Evolutionary conservation across 2,797 vertebrate species (phyloP).

Genomic region (Schizopygopsis malacanthus): DNA sequence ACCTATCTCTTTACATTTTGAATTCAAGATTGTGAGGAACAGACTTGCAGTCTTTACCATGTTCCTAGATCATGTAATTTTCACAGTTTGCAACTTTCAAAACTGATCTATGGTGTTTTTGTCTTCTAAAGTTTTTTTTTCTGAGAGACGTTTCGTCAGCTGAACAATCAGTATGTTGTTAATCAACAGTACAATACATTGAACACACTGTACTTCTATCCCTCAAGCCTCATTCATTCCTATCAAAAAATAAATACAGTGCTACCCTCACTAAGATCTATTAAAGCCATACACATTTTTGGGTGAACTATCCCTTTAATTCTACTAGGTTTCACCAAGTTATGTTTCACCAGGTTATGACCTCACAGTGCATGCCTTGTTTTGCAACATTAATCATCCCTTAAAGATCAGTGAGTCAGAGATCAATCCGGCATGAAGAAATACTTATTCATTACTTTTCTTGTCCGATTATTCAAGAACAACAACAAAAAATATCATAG

Average conservation of each 20-base stretch:
- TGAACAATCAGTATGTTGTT: no score
- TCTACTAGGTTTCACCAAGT: neutral
- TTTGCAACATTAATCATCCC: neutral
- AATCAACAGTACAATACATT: no score
- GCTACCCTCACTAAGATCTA: neutral
- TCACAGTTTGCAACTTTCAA: no score
- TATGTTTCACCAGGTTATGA: slow-evolving; percentile 9
- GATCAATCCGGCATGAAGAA: slow-evolving; percentile 1
- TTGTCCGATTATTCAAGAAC: neutral
- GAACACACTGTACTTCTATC: no score
- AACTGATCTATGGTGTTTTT: no score
- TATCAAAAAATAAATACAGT: neutral
- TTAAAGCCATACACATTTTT: neutral
- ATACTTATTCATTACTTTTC: neutral
- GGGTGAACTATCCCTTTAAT: neutral
- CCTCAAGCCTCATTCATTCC: neutral
- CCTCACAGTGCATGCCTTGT: slow-evolving; percentile 1
- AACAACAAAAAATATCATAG: neutral
- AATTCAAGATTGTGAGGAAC: no score
- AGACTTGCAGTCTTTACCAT: no score
- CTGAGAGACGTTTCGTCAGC: no score
- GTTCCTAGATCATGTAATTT: no score
- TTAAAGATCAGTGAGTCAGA: slow-evolving; percentile 14
- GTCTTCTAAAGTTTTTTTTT: no score
- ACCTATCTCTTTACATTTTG: no score